phyloP scores from a whole-genome alignment of 2,797 vertebrate genomes.

The Parauchenoglanis punctatus region DNA sequence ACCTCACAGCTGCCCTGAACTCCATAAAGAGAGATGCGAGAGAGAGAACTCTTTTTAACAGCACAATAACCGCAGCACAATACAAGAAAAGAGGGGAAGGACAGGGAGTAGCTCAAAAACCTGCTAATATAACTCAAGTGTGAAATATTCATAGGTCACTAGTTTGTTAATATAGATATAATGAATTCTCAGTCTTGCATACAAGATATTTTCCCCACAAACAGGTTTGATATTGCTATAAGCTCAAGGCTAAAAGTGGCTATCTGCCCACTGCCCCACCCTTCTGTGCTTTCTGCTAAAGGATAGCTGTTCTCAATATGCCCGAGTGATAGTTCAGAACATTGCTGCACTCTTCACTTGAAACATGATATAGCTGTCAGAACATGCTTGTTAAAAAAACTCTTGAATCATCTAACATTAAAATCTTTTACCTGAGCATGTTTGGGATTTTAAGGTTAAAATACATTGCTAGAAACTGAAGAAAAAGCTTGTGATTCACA shows the following conservation, averaged over 20 bases:
- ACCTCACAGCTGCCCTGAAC: slow-evolving; percentile 5
- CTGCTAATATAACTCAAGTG: background rate
- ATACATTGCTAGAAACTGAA: background rate
- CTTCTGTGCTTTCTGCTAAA: slow-evolving; percentile 47
- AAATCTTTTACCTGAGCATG: background rate
- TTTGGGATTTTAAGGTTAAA: background rate
- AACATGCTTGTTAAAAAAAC: no score
- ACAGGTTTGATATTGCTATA: slow-evolving; percentile 4
- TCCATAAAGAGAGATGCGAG: background rate
- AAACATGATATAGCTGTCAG: slow-evolving; percentile 31
- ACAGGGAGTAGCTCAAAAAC: background rate
- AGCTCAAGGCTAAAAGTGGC: slow-evolving; percentile 12
- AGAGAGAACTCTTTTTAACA: background rate
- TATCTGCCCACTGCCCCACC: slow-evolving; percentile 51
- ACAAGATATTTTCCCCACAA: background rate
- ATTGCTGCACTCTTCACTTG: slow-evolving; percentile 15
- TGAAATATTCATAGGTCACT: background rate
- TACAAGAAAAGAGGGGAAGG: background rate
- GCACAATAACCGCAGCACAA: slow-evolving; percentile 4
- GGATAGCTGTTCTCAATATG: slow-evolving; percentile 41
- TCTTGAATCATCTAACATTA: background rate
- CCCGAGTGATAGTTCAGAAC: slow-evolving; percentile 32
- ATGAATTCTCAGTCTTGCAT: background rate
- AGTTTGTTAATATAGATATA: background rate
- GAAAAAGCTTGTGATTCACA: background rate